phyloP scores from a whole-genome alignment of 2,113 vertebrate genomes.

The Melanocharis versteri region DNA sequence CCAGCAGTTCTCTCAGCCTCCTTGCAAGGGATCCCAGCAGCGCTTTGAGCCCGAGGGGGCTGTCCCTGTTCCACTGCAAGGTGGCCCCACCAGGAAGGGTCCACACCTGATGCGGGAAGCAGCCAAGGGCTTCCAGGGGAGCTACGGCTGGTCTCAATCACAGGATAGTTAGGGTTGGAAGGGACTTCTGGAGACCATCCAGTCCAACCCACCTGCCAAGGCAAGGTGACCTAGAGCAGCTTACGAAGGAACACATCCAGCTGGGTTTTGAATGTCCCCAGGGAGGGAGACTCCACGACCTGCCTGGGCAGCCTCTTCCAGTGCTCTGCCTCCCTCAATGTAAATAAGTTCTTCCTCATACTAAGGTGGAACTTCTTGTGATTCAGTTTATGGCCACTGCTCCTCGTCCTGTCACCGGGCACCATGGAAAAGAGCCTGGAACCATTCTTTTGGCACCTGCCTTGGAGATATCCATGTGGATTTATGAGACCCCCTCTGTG shows the following conservation, averaged over 20 bases:
- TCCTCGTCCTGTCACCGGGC: background rate
- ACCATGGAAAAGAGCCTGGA: background rate
- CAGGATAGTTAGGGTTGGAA: background rate
- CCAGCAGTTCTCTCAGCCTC: background rate
- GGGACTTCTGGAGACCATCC: background rate
- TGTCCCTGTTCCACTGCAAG: no score
- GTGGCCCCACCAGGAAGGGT: no score
- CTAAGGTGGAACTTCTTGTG: background rate
- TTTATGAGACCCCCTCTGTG: background rate
- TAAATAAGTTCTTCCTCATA: background rate
- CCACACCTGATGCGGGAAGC: accelerated
- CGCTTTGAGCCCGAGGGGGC: background rate
- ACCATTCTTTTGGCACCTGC: background rate
- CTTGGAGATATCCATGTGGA: background rate
- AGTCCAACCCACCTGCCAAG: background rate
- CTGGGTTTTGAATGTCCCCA: no score
- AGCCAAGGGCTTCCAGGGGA: background rate
- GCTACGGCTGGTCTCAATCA: accelerated
- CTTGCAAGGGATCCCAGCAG: background rate
- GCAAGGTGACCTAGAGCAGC: background rate
- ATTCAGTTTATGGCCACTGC: background rate
- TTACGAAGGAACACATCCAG: accelerated
- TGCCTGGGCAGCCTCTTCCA: background rate
- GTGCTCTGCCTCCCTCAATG: background rate
- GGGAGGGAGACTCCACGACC: no score